phyloP scores from a whole-genome alignment of 2,113 vertebrate genomes.

The Campylomormyrus numenius region DNA sequence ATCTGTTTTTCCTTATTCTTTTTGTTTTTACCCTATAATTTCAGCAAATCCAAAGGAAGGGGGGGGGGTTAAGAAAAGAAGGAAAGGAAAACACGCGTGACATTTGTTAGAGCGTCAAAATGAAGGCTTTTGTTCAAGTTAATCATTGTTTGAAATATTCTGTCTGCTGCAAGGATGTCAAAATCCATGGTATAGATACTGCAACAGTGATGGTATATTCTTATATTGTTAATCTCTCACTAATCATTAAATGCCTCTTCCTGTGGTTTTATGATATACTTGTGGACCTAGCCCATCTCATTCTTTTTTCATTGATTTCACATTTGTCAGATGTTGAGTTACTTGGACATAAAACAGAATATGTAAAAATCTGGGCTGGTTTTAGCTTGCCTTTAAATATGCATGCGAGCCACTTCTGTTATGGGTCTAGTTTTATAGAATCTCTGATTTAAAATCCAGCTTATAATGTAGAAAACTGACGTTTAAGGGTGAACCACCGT shows the following conservation, averaged over 20 bases:
- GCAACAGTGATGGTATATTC: not conserved
- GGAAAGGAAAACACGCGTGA: not conserved
- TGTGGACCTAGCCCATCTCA: not conserved
- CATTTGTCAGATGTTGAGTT: not conserved
- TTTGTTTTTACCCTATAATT: not conserved
- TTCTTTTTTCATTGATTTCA: not conserved
- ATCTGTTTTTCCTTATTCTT: not conserved
- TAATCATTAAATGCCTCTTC: not conserved
- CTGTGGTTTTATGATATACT: not conserved
- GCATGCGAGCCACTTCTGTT: not conserved
- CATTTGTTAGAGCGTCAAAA: not conserved
- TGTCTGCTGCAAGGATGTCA: not conserved
- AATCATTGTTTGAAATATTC: not conserved
- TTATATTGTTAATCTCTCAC: not conserved
- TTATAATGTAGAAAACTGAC: slow-evolving; percentile 9
- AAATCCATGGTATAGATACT: not conserved
- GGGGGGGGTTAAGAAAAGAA: not conserved
- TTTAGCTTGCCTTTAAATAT: not conserved
- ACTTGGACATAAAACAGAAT: slow-evolving; percentile 2
- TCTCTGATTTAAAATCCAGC: not conserved
- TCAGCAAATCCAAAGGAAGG: not conserved
- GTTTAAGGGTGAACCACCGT: not conserved
- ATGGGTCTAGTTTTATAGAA: not conserved
- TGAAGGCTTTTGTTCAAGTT: not conserved
- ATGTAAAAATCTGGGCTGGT: slow-evolving; percentile 3